Percentiles rank a stretch among this genome's conserved stretches.
phyloP scores from a whole-genome alignment of 2,797 vertebrate genomes.

The Notolepis coatsorum region DNA sequence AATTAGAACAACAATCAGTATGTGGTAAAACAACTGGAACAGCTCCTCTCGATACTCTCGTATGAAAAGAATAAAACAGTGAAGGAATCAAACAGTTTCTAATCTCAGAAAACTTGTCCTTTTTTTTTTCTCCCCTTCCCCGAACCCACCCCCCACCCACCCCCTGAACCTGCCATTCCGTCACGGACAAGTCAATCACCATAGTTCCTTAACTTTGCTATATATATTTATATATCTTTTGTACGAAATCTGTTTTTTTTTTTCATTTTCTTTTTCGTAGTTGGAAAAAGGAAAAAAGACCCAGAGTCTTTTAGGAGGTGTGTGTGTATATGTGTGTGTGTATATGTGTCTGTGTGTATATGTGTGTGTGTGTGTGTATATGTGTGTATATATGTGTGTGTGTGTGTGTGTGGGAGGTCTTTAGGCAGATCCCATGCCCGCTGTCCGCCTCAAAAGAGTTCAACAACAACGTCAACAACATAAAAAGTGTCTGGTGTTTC shows the following conservation, averaged over 20 bases:
- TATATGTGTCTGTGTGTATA: slow-evolving; percentile 23
- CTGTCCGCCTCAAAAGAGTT: slow-evolving; percentile 61
- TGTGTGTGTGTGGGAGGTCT: slow-evolving; percentile 52
- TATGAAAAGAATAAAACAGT: slow-evolving; percentile 80
- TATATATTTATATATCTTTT: slow-evolving; percentile 84
- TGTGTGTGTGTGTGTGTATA: slow-evolving; percentile 5
- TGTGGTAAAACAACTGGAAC: slow-evolving; percentile 73
- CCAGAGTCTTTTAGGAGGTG: slow-evolving; percentile 72
- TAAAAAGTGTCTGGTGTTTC: slow-evolving; percentile 67
- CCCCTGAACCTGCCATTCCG: slow-evolving; percentile 57
- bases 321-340: slow-evolving; percentile 1
- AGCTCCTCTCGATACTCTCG: slow-evolving; percentile 68
- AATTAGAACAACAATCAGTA: slow-evolving; percentile 78
- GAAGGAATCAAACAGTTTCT: slow-evolving; percentile 79
- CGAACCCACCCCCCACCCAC: background rate
- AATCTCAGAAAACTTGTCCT: slow-evolving; percentile 78
- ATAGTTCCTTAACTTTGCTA: slow-evolving; percentile 81
- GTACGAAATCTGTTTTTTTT: slow-evolving; percentile 79
- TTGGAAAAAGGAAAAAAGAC: slow-evolving; percentile 76
- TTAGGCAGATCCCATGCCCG: slow-evolving; percentile 63
- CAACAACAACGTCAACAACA: slow-evolving; percentile 34
- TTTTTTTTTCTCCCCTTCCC: slow-evolving; percentile 28
- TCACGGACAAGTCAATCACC: slow-evolving; percentile 71
- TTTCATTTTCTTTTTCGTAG: slow-evolving; percentile 61
- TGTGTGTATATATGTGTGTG: slow-evolving; percentile 2